Conservation (phyloP, 2,797 vertebrate genomes). For the Artibeus lituratus region DNA sequence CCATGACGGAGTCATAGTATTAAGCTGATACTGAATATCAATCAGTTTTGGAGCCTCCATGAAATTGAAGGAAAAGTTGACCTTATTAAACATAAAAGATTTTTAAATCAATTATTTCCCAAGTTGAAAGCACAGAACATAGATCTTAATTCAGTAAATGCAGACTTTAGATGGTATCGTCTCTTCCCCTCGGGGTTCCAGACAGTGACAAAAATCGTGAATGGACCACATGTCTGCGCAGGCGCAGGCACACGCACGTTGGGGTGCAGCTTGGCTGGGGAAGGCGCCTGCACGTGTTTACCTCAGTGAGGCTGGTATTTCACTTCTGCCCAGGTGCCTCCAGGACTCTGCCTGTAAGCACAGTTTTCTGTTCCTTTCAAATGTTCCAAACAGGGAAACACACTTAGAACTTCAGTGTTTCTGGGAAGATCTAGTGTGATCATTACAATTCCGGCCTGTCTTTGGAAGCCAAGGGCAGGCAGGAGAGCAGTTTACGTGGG, state of each 20-base stretch:
- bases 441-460: not conserved
- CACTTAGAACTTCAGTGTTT: conserved; percentile 21
- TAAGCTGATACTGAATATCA: not conserved
- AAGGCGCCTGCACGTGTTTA: not conserved
- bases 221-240: not conserved
- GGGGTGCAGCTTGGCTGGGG: not conserved
- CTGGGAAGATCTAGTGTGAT: conserved; percentile 30
- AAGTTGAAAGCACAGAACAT: not conserved
- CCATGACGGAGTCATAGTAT: not conserved
- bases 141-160: conserved; percentile 24
- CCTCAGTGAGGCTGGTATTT: not conserved
- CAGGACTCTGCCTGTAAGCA: not conserved
- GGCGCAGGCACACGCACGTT: too few species aligned
- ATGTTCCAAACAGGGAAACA: not conserved
- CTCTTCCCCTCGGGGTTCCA: not conserved
- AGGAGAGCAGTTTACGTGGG: conserved; percentile 43
- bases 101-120: conserved; percentile 40
- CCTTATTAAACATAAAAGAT: conserved; percentile 47
- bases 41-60: not conserved
- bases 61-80: conserved; percentile 48
- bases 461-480: conserved; percentile 2
- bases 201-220: not conserved
- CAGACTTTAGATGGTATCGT: not conserved
- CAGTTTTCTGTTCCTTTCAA: not conserved
- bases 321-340: not conserved